Base-by-base conservation (phyloP, 2,797 vertebrate species). In the Sebastes hubbsi region DNA sequence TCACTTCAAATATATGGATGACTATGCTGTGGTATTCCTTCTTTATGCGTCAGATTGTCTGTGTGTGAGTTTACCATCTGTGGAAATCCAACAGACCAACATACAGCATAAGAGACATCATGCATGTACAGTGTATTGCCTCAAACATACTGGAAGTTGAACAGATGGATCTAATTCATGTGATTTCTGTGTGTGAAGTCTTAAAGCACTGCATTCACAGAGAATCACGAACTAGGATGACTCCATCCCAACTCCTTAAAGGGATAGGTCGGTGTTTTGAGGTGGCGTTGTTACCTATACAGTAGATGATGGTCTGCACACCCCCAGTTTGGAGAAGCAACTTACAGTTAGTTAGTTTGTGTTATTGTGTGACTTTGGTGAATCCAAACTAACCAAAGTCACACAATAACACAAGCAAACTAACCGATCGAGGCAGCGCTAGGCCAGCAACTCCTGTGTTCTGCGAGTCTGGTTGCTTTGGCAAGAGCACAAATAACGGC, bases 181-280 rank as follows among this genome's bases (percentile, higher is more conserved):
- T 32, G 65, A 76, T 78, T 76, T 87, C n/a, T 36, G 46, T 77
- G 42, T 77, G 27, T 56, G 42, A 46, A 66, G 63, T 60, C 54
- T 56, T 18, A 58, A 8, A 72, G 20, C 36, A 64, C 10, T 42
- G 42, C 52, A 18, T 82, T 88, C 76, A 64, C 42, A 56, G 49
- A 79, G 52, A 84, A 79, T 83, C 22, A 68, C 16, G 29, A 27
- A 83, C 64, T 56, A 27, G 30, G 16, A 80, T 59, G 60, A 72
- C 74, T 87, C 72, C 32, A 82, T 75, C 63, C 25, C 54, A 71
- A 59, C 49, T 54, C 52, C 25, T 72, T 59, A 49, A 81, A 70
- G 52, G 8, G 22, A 58, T 59, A 52, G 46, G 8, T 52, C 8
- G 18, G 16, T 52, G 46, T 52, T 52, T 52, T n/a, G 2, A 52